Base-by-base conservation (phyloP, 1,140 invertebrate species). In the Callitettix versicolor region DNA sequence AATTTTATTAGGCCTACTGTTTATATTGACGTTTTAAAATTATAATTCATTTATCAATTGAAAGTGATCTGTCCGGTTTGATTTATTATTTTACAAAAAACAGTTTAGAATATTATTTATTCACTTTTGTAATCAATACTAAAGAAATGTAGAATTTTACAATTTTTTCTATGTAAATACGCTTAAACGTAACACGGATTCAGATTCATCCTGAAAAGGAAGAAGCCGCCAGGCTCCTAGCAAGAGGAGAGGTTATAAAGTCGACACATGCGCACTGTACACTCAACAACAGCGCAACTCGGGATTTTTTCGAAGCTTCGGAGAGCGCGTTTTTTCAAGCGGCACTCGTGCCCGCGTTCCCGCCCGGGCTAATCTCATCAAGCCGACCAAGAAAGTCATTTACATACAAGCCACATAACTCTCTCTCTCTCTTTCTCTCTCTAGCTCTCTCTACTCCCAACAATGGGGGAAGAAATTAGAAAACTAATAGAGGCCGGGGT, bases 321-420 rank as follows among this genome's bases (percentile, higher is more conserved):
- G 48, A 15, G 48, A n/a, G 48, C 7, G 48, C 15, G 22, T 51
- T 51, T 51, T 51, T 51, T 51, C 30, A 22, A 34, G 30, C 21
- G 26, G 30, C 48, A 38, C 33, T 51, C 33, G 12, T 14, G 12
- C 48, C 15, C n/a, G 34, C 48, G 54, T 44, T 43, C 42, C 30
- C 17, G 42, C 22, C 54, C 44, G 54, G 44, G 24, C 42, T 55
- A 55, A 55, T 55, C 54, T 49, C 54, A 49, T 55, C 54, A 55
- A 30, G 3, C 26, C 26, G 36, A 34, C 48, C 34, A 51, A 51
- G 48, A 51, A 51, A 55, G 54, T 46, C 54, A 55, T 55, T 55
- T 55, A 36, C 54, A 55, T 55, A 55, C 54, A 49, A 44, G 44
- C 54, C 54, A 33, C 54, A 55, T 55, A 55, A 48, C 47, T 55